Percentiles rank a stretch among this genome's conserved stretches.
Conservation (phyloP, 2,888 invertebrate species). For the Neuroscelio doddi region DNA sequence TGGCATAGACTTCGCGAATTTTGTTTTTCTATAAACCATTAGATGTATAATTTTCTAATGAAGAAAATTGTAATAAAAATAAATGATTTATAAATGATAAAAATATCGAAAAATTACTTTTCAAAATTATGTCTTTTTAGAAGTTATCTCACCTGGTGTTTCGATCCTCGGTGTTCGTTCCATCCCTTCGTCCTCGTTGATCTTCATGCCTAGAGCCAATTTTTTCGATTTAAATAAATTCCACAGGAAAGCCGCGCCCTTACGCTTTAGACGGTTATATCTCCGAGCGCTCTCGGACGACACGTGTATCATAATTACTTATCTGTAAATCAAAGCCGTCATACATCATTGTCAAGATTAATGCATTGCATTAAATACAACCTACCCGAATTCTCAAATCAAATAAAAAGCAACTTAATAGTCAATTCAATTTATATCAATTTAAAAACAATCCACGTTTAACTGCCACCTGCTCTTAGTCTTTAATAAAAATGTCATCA, state of each 20-base stretch:
- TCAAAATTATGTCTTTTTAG: too few species aligned
- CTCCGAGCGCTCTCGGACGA: slow-evolving; percentile 63
- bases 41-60: too few species aligned
- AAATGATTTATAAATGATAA: too few species aligned
- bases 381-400: neutral
- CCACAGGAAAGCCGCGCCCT: slow-evolving; percentile 65
- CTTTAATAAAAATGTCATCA: too few species aligned
- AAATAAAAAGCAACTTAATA: neutral
- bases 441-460: too few species aligned
- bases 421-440: neutral
- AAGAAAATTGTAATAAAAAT: too few species aligned
- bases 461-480: too few species aligned
- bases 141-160: slow-evolving; percentile 63
- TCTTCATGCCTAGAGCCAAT: slow-evolving; percentile 67
- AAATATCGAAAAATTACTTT: too few species aligned
- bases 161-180: slow-evolving; percentile 65
- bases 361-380: neutral
- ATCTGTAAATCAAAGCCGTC: slow-evolving; percentile 41
- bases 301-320: slow-evolving; percentile 67
- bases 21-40: too few species aligned
- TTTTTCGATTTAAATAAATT: slow-evolving; percentile 64
- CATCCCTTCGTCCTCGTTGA: slow-evolving; percentile 67
- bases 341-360: slow-evolving; percentile 9
- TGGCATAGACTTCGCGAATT: too few species aligned
- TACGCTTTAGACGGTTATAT: slow-evolving; percentile 67